Conservation (phyloP, 2,797 vertebrate genomes). For the Chiloscyllium punctatum region DNA sequence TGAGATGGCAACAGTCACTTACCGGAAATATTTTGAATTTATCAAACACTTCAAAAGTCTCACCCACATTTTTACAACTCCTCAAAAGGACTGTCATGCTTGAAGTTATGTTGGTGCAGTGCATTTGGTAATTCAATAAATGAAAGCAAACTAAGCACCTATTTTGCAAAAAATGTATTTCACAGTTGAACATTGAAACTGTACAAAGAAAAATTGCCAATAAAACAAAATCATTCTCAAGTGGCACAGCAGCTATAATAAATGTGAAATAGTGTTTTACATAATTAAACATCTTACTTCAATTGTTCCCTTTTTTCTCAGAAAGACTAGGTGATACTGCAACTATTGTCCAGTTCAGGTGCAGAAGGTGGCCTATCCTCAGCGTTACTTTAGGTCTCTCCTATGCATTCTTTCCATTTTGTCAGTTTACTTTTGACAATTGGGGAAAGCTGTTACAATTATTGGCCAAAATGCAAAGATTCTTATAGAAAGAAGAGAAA, state of each 20-base stretch:
- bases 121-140: not conserved
- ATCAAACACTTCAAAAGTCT: not conserved
- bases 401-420: slow-evolving; percentile 30
- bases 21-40: not conserved
- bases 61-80: not conserved
- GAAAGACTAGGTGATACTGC: slow-evolving; percentile 1
- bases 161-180: slow-evolving; percentile 44
- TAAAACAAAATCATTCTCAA: slow-evolving; percentile 46
- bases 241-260: slow-evolving; percentile 57
- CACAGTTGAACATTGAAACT: slow-evolving; percentile 53
- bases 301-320: slow-evolving; percentile 33
- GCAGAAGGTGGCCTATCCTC: slow-evolving; percentile 24
- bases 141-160: fast-evolving
- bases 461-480: slow-evolving; percentile 24
- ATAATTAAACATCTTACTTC: slow-evolving; percentile 29
- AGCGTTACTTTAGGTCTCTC: slow-evolving; percentile 16
- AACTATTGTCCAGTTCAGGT: slow-evolving; percentile 4
- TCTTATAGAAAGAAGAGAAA: slow-evolving; percentile 26
- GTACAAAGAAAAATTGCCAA: slow-evolving; percentile 57
- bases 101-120: not conserved
- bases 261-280: slow-evolving; percentile 37
- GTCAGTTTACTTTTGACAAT: slow-evolving; percentile 28
- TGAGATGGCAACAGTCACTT: not conserved
- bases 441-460: slow-evolving; percentile 29
- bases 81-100: not conserved